A percentile compares a stretch with the other conserved stretches of the same genome.
phyloP scores from a whole-genome alignment of 2,113 vertebrate species.

The Macrotis lagotis region DNA sequence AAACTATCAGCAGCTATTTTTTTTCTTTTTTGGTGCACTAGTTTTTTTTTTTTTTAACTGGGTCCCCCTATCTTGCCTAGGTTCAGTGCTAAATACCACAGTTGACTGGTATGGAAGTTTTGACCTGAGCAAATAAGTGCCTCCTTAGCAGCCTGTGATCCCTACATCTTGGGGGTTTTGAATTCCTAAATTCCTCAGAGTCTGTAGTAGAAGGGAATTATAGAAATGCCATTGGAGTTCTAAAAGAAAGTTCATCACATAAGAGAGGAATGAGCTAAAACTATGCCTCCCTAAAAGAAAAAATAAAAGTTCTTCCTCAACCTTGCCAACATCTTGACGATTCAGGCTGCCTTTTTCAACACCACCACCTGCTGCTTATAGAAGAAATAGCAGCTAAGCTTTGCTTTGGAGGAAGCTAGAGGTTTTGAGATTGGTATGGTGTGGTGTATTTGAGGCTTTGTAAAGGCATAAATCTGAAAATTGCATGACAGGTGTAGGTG shows the following conservation, averaged over 20 bases:
- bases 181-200: neutral
- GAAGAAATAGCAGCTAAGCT: neutral
- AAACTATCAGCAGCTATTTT: neutral
- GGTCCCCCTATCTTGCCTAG: neutral
- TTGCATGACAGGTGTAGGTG: neutral
- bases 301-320: neutral
- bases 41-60: neutral
- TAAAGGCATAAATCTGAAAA: neutral
- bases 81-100: neutral
- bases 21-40: neutral
- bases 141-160: neutral
- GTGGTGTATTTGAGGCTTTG: neutral
- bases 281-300: neutral
- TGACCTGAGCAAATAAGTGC: neutral
- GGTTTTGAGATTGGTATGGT: neutral
- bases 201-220: neutral
- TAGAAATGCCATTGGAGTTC: neutral
- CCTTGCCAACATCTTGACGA: neutral
- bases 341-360: neutral
- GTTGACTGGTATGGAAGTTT: neutral
- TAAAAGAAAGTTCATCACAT: neutral
- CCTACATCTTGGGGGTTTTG: neutral
- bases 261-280: neutral
- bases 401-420: neutral
- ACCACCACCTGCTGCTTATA: neutral